A percentile compares a stretch with the other conserved stretches of the same genome.
Conservation (phyloP, 35 echinoderm and acorn worm genomes). For the Ophioderma brevispina region DNA sequence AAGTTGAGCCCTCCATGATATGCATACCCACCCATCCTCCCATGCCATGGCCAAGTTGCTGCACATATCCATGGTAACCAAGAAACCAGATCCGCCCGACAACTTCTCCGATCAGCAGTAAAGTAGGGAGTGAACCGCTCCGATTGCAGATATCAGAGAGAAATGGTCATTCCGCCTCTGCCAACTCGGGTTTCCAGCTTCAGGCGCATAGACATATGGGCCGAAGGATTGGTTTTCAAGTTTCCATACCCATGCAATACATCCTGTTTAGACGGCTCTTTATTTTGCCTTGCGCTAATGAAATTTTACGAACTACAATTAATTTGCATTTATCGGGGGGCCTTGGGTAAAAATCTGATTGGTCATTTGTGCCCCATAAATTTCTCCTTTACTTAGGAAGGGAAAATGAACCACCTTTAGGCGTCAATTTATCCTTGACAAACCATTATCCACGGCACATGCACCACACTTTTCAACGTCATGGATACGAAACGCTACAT, state of each 20-base stretch:
- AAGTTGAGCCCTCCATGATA: not conserved
- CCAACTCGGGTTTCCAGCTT: not conserved
- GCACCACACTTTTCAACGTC: not conserved
- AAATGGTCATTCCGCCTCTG: not conserved
- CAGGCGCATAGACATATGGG: not conserved
- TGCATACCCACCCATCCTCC: slow-evolving; percentile 7
- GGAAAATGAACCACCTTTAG: not conserved
- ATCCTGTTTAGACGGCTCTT: slow-evolving; percentile 8
- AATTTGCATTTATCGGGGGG: not conserved
- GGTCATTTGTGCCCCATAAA: not conserved
- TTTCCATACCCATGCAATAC: not conserved
- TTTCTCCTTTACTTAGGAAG: not conserved
- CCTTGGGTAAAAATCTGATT: not conserved
- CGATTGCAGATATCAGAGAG: not conserved
- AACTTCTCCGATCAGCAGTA: slow-evolving; percentile 1
- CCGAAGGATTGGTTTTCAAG: not conserved
- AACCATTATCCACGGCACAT: not conserved
- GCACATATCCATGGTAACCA: not conserved
- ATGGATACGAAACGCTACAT: not conserved
- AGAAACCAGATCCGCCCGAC: not conserved
- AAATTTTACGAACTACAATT: not conserved
- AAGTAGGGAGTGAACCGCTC: slow-evolving; percentile 1
- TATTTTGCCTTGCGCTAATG: not conserved
- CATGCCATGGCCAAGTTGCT: not conserved
- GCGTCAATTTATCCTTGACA: not conserved